These are phyloP conservation scores for Ifrita kowaldi DNA, from an alignment of 2,113 vertebrate species.

Conservation along the genomic window DNA sequence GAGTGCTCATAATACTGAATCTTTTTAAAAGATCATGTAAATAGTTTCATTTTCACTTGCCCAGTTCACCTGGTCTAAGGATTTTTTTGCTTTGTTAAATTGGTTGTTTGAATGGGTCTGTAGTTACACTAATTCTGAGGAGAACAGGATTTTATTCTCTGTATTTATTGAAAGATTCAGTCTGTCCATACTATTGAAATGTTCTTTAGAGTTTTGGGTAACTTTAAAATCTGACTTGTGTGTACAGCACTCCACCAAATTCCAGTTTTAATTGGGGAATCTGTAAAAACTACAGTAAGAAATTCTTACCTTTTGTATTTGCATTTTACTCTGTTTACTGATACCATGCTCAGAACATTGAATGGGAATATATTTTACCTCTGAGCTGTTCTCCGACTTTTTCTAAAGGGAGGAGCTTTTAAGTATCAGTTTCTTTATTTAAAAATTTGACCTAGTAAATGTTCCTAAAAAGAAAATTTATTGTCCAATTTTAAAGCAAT, in stretches of 20 bases:
- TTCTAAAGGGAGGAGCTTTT: background rate
- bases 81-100: background rate
- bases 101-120: background rate
- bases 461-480: background rate
- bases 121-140: background rate
- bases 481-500: background rate
- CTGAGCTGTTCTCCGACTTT: background rate
- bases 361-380: background rate
- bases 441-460: background rate
- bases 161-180: background rate
- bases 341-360: background rate
- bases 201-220: background rate
- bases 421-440: background rate
- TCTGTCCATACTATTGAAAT: background rate
- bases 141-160: background rate
- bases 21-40: background rate
- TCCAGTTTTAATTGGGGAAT: background rate
- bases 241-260: background rate
- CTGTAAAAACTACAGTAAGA: background rate
- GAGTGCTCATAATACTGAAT: background rate
- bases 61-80: background rate
- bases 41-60: slow-evolving; percentile 34
- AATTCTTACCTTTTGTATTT: background rate
- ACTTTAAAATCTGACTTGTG: background rate
- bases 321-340: background rate